Evolutionary conservation across 2,888 invertebrate species (phyloP), one percentile per base, ranked within the genome.

Genomic region (Meteorus colon): DNA sequence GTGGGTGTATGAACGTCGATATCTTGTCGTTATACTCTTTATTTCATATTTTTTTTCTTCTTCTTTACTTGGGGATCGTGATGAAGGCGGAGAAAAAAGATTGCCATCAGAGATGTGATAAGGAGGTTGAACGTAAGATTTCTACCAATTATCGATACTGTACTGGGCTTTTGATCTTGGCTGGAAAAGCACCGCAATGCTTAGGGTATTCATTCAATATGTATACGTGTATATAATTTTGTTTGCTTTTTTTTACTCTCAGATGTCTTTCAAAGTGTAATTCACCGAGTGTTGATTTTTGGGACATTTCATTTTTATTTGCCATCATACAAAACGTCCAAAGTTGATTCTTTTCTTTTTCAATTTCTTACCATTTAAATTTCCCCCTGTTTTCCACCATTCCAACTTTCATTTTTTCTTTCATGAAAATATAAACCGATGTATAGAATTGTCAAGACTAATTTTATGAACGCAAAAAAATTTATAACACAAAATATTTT

Each of bases 71-170:
- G 73, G 68, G 59, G 73, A 75, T 78, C 74, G 60, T 66, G 75
- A 68, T 73, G 77, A 60, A 59, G 73, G 65, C 59, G 65, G n/a
- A 29, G 45, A 24, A 34, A 77, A 74, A 74, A 63, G 66, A 78
- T 59, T 63, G n/a, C 73, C 41, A 55, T 55, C 19, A 19, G 10
- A 24, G 34, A 19, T 60, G 19, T 62, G 74, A 48, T 45, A 59
- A 19, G 68, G 73, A 83, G 82, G 80, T 55, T 55, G 55, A 55
- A 55, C 76, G 82, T 84, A 85, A 87, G 87, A 86, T 87, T 88
- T 85, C 84, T 81, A 84, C 86, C 89, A 89, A 89, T 89, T 89
- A 89, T 89, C 87, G 86, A 87, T 85, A 84, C 80, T 77, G 48
- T 68, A 45, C 67, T 27, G 70, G 77, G 82, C 73, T 86, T 89